phyloP scores from a whole-genome alignment of 2,797 vertebrate species.

The Sebastes taczanowskii region DNA sequence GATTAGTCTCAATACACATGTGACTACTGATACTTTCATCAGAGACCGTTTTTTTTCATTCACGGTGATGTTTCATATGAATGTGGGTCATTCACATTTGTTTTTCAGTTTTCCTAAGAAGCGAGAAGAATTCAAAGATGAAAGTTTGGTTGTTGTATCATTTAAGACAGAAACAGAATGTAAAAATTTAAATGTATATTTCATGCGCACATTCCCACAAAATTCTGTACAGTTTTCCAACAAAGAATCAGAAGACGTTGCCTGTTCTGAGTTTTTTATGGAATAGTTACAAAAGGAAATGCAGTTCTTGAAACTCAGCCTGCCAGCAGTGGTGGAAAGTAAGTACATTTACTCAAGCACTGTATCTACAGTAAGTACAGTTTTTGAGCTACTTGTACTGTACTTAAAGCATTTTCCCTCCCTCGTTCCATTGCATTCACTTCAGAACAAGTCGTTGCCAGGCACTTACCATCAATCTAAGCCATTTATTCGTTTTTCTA shows the following conservation, averaged over 20 bases:
- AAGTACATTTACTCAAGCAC: background rate
- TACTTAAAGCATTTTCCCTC: background rate
- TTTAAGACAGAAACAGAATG: background rate
- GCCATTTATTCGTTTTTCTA: no score
- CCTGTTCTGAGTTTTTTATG: background rate
- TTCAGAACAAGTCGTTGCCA: no score
- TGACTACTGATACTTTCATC: background rate
- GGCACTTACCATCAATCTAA: no score
- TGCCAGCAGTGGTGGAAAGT: background rate
- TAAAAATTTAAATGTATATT: background rate
- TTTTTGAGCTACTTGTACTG: background rate
- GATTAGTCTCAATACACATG: constrained; percentile 1
- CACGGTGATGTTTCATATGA: background rate
- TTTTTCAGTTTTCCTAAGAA: background rate
- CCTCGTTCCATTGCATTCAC: no score
- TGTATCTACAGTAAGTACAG: background rate
- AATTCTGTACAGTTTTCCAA: background rate
- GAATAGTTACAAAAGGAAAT: background rate
- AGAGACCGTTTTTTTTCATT: background rate
- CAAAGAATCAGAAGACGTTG: background rate
- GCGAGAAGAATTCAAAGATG: background rate
- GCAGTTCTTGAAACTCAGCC: background rate
- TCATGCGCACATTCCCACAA: background rate
- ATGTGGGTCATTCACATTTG: background rate
- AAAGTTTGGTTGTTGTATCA: background rate